phyloP scores from a whole-genome alignment of 1,140 invertebrate species.

The Sinella curviseta region DNA sequence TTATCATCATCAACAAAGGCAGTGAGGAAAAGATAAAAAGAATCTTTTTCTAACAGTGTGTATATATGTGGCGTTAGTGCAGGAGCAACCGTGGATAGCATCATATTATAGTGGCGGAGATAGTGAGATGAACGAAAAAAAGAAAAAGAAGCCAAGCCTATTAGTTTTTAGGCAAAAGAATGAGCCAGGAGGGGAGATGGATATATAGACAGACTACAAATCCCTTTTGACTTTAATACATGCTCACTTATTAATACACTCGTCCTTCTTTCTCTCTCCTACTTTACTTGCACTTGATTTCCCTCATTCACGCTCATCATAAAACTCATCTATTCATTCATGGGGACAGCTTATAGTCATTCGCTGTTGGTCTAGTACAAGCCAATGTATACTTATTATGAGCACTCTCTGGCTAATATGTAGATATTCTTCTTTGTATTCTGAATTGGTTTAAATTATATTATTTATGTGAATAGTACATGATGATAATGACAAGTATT shows the following conservation, averaged over 20 bases:
- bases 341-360: not conserved
- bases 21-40: not conserved
- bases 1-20: not conserved
- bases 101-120: no score
- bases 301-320: not conserved
- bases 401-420: no score
- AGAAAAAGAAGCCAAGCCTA: not conserved
- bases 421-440: not conserved
- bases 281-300: slow-evolving; percentile 12
- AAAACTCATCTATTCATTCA: slow-evolving; percentile 1
- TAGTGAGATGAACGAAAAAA: not conserved
- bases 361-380: no score
- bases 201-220: not conserved
- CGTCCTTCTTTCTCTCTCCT: not conserved
- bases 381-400: no score
- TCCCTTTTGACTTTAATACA: slow-evolving; percentile 18
- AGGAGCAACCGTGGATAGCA: no score
- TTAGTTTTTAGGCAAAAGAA: not conserved
- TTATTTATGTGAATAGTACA: no score
- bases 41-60: not conserved
- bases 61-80: no score
- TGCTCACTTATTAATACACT: slow-evolving; percentile 12
- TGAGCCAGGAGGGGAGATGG: not conserved
- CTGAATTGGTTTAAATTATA: not conserved
- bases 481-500: no score